Percentiles rank a stretch among this genome's conserved stretches.
Evolutionary conservation across 2,113 vertebrate genomes (phyloP).

Genomic region (Rhegmatorhina hoffmannsi): DNA sequence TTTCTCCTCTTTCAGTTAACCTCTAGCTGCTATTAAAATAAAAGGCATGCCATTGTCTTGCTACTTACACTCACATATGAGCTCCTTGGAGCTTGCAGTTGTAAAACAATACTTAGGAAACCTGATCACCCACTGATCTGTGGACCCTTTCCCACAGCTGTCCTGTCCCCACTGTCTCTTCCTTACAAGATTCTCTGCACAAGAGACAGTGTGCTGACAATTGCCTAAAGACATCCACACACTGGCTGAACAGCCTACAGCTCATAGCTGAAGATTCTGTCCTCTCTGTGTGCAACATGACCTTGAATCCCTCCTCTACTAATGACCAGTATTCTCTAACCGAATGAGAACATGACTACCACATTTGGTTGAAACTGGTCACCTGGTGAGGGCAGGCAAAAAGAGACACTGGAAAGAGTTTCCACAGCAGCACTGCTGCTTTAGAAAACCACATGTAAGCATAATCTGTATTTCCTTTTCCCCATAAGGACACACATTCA

Average conservation of each 20-base stretch:
- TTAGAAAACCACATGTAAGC: not conserved
- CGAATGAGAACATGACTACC: not conserved
- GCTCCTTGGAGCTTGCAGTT: not conserved
- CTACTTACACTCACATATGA: not conserved
- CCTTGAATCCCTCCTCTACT: not conserved
- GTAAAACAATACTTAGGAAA: not conserved
- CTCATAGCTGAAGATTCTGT: not conserved
- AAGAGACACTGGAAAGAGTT: not conserved
- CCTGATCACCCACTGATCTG: not conserved
- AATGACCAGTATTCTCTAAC: too few relatives aligned
- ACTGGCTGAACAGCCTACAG: not conserved
- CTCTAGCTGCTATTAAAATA: not conserved
- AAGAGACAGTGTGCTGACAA: not conserved
- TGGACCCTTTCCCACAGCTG: not conserved
- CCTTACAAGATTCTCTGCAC: not conserved
- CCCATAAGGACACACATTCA: not conserved
- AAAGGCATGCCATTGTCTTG: not conserved
- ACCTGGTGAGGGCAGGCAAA: not conserved
- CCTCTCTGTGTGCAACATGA: rapidly evolving
- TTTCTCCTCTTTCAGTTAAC: not conserved
- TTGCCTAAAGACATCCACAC: not conserved
- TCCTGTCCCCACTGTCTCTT: not conserved
- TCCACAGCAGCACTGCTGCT: not conserved
- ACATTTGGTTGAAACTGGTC: not conserved
- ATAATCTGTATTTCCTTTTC: not conserved